Evolutionary conservation across 2,888 invertebrate genomes (phyloP), one percentile per base, ranked within the genome.

Genomic region (Chymomyza amoena): DNA sequence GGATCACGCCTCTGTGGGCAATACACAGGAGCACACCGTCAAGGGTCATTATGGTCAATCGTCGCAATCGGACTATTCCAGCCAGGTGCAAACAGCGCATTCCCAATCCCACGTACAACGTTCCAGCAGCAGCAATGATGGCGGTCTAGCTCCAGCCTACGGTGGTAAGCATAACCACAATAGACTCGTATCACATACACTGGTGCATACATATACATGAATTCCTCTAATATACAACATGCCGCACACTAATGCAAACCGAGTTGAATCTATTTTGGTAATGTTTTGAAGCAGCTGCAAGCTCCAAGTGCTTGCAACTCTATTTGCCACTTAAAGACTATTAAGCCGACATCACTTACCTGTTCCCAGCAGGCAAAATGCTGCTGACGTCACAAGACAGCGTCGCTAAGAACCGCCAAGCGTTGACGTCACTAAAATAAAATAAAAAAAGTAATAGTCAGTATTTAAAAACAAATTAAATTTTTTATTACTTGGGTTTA

Each of bases 41-140:
- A 88, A 91, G 89, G 92, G 92, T 13, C 90, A 90, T 72, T 91
- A 91, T 66, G 92, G 92, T 25, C 91, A 91, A 78, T 91, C 90
- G 45, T 91, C 91, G 20, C 90, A 91, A 70, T 92, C 92, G 59
- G 90, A 91, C 78, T 92, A 92, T 66, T 85, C 91, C 73, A 92
- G 91, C 70, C 89, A 90, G 66, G 92, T 91, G 39, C 90, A 92
- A 75, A 91, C 92, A 18, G 90, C 92, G 6, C 92, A 92, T 74
- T 91, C 92, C 39, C 90, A 91, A 60, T 90, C 91, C 10, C 91
- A 91, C 67, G 92, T 92, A 1, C 91, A 91, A 64, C 90, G 91
- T 28, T 90, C 91, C 16, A 90, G 92, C 78, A 90, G 84, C 59
- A 92, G 90, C 77, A 92, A 91, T 68, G 92, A 92, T 73, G 91